phyloP scores from a whole-genome alignment of 2,797 vertebrate species.

The Pelodytes ibericus region DNA sequence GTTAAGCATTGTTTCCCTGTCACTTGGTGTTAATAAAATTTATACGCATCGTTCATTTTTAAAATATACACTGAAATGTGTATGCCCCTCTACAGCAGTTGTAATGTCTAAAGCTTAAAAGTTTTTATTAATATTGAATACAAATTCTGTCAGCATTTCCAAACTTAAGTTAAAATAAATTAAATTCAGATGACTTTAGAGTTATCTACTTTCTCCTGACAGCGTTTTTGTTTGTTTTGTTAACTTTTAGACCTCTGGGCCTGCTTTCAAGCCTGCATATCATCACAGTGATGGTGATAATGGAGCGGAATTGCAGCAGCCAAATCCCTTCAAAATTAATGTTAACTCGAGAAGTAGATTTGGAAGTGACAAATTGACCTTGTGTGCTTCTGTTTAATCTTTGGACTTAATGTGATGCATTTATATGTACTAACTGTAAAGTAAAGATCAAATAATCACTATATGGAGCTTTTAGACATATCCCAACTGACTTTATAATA shows the following conservation, averaged over 20 bases:
- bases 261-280: constrained; percentile 4
- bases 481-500: no score
- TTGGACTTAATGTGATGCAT: constrained; percentile 12
- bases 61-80: no score
- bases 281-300: constrained; percentile 5
- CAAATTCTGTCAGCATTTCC: no score
- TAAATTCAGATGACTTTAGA: no score
- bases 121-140: no score
- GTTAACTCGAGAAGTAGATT: not conserved
- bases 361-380: constrained; percentile 26
- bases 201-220: not conserved
- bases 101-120: no score
- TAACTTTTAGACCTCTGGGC: not conserved
- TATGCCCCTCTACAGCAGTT: no score
- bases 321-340: constrained; percentile 16
- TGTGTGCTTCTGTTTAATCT: constrained; percentile 24
- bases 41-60: no score
- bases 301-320: not conserved
- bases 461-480: no score
- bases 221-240: not conserved
- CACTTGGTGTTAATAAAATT: no score
- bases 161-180: no score
- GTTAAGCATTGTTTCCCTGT: no score
- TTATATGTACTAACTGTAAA: constrained; percentile 22
- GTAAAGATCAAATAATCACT: not conserved